These are phyloP conservation scores for Acanthochromis polyacanthus DNA, from an alignment of 2,113 vertebrate species.

Conservation along the genomic window DNA sequence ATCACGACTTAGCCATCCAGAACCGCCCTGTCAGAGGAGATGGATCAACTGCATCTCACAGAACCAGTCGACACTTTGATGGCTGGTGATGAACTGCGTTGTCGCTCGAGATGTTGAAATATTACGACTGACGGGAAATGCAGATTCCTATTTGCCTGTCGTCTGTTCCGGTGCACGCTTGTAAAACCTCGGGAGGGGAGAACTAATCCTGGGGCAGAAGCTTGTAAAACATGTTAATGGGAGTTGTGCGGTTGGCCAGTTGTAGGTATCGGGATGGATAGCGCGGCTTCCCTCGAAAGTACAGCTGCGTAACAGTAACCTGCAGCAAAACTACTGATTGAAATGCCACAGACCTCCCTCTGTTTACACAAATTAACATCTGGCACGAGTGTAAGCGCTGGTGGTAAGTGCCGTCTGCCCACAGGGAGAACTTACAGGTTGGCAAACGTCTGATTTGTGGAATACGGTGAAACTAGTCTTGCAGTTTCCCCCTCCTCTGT, in stretches of 20 bases:
- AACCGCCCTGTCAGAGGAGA: constrained; percentile 61
- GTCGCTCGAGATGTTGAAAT: constrained; percentile 26
- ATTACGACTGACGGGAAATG: constrained; percentile 32
- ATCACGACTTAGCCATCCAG: constrained; percentile 62
- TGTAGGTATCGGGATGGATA: constrained; percentile 3
- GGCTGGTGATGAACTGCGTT: constrained; percentile 32
- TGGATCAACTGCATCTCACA: constrained; percentile 49
- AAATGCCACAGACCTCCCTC: constrained; percentile 24
- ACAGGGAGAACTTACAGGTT: constrained; percentile 26
- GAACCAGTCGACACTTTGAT: constrained; percentile 31
- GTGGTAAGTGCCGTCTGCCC: constrained; percentile 12
- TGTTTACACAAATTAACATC: constrained; percentile 50
- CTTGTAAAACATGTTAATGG: constrained; percentile 27
- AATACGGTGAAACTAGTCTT: background rate
- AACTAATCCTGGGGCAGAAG: constrained; percentile 45
- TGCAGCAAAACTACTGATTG: constrained; percentile 15
- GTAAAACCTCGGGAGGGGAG: constrained; percentile 11
- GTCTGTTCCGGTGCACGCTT: constrained; percentile 31
- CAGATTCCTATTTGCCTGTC: constrained; percentile 9
- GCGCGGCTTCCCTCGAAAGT: background rate
- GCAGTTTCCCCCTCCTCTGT: background rate
- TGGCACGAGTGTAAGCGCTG: constrained; percentile 12
- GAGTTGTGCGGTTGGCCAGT: constrained; percentile 31
- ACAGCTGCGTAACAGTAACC: constrained; percentile 11
- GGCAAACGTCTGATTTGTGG: constrained; percentile 34